A percentile compares a stretch with the other conserved stretches of the same genome.
Conservation (phyloP, 2,113 vertebrate genomes). For the Ellobius talpinus region DNA sequence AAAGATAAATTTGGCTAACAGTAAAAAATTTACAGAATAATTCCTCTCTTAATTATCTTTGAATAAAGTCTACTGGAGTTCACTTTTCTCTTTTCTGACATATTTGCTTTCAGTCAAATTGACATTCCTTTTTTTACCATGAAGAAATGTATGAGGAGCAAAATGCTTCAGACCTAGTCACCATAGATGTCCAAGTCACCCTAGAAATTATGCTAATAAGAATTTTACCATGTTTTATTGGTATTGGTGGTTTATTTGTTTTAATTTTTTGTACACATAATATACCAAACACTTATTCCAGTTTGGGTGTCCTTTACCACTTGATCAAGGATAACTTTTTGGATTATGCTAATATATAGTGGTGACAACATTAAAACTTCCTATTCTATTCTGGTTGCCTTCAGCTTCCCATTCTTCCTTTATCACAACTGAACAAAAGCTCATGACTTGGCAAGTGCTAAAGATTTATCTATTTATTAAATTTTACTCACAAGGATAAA, state of each 20-base stretch:
- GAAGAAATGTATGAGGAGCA: background rate
- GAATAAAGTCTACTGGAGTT: background rate
- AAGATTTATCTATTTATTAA: conserved; percentile 82
- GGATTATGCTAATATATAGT: background rate
- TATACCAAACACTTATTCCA: background rate
- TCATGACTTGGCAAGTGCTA: conserved; percentile 69
- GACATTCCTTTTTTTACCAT: background rate
- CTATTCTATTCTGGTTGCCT: background rate
- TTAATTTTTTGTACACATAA: background rate
- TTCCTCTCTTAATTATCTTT: background rate
- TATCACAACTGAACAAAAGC: conserved; percentile 71
- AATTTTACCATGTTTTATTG: background rate
- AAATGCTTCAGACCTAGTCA: background rate
- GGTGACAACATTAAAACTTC: conserved; percentile 50
- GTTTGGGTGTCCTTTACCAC: background rate
- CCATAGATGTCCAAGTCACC: background rate
- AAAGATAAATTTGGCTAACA: background rate
- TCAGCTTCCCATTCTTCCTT: conserved; percentile 40
- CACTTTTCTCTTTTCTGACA: background rate
- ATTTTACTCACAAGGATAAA: conserved; percentile 80
- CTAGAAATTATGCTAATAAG: background rate
- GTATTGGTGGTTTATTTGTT: background rate
- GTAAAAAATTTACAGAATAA: background rate
- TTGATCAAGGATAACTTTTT: conserved; percentile 23
- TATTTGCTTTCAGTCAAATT: background rate